Evolutionary conservation across 1,140 invertebrate genomes (phyloP).

Genomic region (Cherax quadricarinatus): DNA sequence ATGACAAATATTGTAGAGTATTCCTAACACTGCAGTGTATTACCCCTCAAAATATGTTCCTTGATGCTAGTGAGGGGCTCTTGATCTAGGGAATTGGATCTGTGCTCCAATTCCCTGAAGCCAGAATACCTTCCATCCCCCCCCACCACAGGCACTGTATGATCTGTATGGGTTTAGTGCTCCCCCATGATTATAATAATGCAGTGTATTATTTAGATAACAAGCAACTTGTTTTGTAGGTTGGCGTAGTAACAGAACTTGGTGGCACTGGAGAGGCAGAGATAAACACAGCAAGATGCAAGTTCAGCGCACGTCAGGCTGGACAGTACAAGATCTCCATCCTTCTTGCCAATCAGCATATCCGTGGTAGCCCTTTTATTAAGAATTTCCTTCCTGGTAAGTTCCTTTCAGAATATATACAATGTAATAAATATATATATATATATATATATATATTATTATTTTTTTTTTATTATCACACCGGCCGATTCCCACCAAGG

Average conservation of each 20-base stretch:
- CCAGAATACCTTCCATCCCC: no score
- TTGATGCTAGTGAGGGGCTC: no score
- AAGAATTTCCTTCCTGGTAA: slow-evolving; percentile 84
- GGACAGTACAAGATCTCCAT: slow-evolving; percentile 92
- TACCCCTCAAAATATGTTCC: no score
- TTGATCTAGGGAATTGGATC: no score
- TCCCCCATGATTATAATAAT: not conserved
- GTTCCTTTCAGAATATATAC: slow-evolving; percentile 73
- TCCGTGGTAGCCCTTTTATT: slow-evolving; percentile 83
- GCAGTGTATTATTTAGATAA: not conserved
- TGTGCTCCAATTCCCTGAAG: no score
- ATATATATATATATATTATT: no score
- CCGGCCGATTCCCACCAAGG: no score
- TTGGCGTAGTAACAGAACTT: slow-evolving; percentile 57
- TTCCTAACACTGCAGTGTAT: no score
- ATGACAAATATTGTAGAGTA: no score
- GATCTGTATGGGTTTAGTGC: no score
- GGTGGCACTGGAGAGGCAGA: slow-evolving; percentile 56
- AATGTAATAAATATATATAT: not conserved
- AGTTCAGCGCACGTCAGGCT: slow-evolving; percentile 93
- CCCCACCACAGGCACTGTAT: no score
- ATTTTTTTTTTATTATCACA: no score
- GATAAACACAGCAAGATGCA: slow-evolving; percentile 79
- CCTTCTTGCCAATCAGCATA: slow-evolving; percentile 85
- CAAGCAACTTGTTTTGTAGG: slow-evolving; percentile 14